Evolutionary conservation across 2,797 vertebrate species (phyloP), one percentile per base, ranked within the genome.

Genomic region (Lepilemur ruficaudatus): DNA sequence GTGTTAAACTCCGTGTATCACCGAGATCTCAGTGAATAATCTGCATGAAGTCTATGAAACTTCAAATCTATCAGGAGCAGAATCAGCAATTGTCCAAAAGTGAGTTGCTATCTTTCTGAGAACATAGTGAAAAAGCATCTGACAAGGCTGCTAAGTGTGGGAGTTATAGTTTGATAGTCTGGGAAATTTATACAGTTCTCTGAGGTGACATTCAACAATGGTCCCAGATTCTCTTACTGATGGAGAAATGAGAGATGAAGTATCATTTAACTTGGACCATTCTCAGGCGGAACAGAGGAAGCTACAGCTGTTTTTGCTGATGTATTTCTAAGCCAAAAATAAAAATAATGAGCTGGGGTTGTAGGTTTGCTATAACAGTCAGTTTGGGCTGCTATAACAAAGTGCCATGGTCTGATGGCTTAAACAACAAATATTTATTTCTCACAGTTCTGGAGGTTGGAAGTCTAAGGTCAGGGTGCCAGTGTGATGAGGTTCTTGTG

Each of bases 91-190:
- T 81, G 50, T 50, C 57, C 57, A 4, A 73, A 93, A 65, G 48
- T 80, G 50, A 93, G 50, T 75, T 43, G 30, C 30, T 86, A 48
- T 30, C 50, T 91, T 93, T 84, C 76, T 91, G 91, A 91, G 78
- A 89, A 82, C 28, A 57, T 57, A 81, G 32, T 52, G 17, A 46
- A 92, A 67, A 91, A 86, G 4, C 7, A 69, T 35, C 11, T 76
- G 78, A 48, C 41, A 52, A 79, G 23, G 69, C 67, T 57, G 13
- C 76, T 55, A 63, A 72, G 43, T n/a, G 35, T 79, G 15, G 86
- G 32, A 46, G 46, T 75, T 84, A 55, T 4, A 61, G 35, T 84
- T 83, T 69, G 61, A 79, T 14, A 52, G 18, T 70, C 30, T 76
- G 61, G 84, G 73, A 79, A 93, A 73, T 72, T 32, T 50, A 59